phyloP scores from a whole-genome alignment of 2,113 vertebrate genomes.

The Phrynosoma platyrhinos region DNA sequence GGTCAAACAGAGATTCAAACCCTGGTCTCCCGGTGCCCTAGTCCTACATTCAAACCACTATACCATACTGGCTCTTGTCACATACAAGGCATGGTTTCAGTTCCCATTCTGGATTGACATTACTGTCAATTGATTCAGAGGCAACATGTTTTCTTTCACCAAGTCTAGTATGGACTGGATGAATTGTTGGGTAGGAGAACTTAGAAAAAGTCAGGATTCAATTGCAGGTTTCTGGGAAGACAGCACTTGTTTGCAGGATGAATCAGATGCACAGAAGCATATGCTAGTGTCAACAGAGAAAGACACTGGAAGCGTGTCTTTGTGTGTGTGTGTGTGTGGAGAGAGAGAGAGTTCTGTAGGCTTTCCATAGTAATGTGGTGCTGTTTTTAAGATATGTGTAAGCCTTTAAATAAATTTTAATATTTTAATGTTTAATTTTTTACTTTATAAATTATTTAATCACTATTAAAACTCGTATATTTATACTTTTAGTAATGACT shows the following conservation, averaged over 20 bases:
- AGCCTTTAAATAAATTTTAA: no score
- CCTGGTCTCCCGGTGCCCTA: no score
- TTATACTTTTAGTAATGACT: no score
- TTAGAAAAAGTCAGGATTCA: not conserved
- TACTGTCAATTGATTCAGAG: not conserved
- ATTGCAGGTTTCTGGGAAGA: not conserved
- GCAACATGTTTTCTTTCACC: not conserved
- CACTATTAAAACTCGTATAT: no score
- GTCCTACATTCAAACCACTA: no score
- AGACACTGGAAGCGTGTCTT: not conserved
- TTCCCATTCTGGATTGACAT: not conserved
- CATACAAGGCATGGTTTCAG: not conserved
- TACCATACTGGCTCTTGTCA: no score
- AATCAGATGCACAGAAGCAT: not conserved
- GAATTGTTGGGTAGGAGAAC: not conserved
- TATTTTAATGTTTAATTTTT: no score
- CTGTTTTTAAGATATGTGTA: no score
- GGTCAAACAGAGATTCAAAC: no score
- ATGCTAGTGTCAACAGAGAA: not conserved
- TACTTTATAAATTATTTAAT: no score
- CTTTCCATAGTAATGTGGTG: not conserved
- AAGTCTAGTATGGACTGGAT: not conserved
- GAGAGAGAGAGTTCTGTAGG: not conserved
- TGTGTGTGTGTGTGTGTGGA: no score
- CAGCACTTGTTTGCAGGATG: not conserved